phyloP scores from a whole-genome alignment of 2,797 vertebrate species.

The Gymnodraco acuticeps region DNA sequence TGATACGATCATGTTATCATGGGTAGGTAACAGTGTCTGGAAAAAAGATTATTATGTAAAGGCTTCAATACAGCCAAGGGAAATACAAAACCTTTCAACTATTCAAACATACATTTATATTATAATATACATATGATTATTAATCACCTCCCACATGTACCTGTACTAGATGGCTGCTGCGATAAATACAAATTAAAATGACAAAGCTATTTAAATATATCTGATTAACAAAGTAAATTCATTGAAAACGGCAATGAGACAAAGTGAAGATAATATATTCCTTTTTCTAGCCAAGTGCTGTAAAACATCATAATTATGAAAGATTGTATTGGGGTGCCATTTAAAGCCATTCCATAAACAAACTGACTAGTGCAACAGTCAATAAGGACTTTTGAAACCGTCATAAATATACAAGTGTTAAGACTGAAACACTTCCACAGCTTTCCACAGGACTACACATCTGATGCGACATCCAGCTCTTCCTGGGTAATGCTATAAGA shows the following conservation, averaged over 20 bases:
- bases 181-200: not conserved
- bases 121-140: not conserved
- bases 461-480: slow-evolving; percentile 22
- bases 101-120: not conserved
- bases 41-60: not conserved
- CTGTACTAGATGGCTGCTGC: not conserved
- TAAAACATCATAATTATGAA: slow-evolving; percentile 3
- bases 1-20: not conserved
- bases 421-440: slow-evolving; percentile 22
- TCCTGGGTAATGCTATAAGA: slow-evolving; percentile 31
- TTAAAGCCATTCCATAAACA: slow-evolving; percentile 34
- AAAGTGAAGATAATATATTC: not conserved
- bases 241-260: slow-evolving; percentile 8
- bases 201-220: not conserved
- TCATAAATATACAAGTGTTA: no score
- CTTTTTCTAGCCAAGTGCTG: not conserved
- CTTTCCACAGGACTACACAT: slow-evolving; percentile 2
- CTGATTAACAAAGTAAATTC: no score
- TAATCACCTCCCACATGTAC: not conserved
- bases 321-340: not conserved
- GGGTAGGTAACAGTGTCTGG: not conserved
- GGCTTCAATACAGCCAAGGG: not conserved
- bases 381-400: not conserved
- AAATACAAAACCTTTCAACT: not conserved
- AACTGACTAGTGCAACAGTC: slow-evolving; percentile 19